Evolutionary conservation across 2,797 vertebrate species (phyloP), one percentile per base, ranked within the genome.

Genomic region (Antrozous pallidus): DNA sequence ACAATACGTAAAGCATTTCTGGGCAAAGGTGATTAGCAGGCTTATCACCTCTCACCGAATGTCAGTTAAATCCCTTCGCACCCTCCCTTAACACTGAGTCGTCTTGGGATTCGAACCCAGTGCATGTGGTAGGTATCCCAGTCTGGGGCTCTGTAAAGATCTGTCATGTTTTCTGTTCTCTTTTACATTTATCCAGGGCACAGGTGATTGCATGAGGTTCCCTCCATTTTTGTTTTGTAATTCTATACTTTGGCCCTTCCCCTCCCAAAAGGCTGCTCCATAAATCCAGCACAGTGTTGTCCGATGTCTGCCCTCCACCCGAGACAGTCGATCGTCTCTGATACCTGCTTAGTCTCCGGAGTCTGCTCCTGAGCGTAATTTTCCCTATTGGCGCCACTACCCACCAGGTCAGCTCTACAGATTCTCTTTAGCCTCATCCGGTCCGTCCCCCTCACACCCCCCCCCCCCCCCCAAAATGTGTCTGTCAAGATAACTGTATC

Each of bases 181-280:
- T 96, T 93, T 94, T 88, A 87, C 87, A 90, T 90, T 94, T 71
- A 87, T 80, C 91, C 91, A 73, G 36, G n/a, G 74, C 93, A 90
- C 85, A 95, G 80, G 96, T 84, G 95, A 95, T 80, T 97, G 93
- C 93, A 94, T 96, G 87, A 86, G 94, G 85, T 96, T 96, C 96
- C 95, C 90, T 97, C 95, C 96, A 97, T 90, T 97, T 97, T 96
- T 95, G 94, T 95, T 96, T 95, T 95, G 93, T 97, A 96, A 97
- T 96, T 96, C 94, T 97, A 94, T 97, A 96, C 97, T 96, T 97
- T 96, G 95, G 96, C 95, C 97, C 96, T 96, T 97, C 97, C 96
- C 94, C 95, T 97, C 96, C 93, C 91, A 97, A 95, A 97, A 97
- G 96, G 95, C 96, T 96, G 70, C 95, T 97, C 96, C 96, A 97